phyloP scores from a whole-genome alignment of 1,140 invertebrate species.

The Papilio dardanus region DNA sequence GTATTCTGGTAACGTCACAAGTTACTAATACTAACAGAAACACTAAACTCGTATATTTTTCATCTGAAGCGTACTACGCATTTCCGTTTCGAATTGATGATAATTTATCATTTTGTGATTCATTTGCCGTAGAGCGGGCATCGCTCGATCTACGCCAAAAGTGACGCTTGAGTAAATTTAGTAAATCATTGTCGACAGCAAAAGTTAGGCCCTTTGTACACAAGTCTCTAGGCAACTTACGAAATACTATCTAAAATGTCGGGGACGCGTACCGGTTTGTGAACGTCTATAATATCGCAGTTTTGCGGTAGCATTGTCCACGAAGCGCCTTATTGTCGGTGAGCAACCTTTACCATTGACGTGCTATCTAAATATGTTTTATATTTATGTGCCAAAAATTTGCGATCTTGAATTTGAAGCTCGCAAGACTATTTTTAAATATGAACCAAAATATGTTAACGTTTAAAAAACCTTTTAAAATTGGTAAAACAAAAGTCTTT shows the following conservation, averaged over 20 bases:
- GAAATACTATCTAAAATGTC: too few species aligned
- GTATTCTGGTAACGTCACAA: not conserved
- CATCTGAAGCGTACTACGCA: conserved; percentile 12
- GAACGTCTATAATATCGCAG: too few species aligned
- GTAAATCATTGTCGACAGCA: conserved; percentile 5
- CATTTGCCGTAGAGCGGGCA: not conserved
- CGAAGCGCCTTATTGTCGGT: too few species aligned
- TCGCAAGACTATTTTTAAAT: not conserved
- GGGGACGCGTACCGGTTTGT: too few species aligned
- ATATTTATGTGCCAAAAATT: conserved; percentile 5
- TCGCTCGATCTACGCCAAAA: conserved; percentile 14
- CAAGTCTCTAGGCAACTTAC: too few species aligned
- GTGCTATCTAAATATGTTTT: not conserved
- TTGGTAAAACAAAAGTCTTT: too few species aligned
- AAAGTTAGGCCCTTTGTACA: too few species aligned
- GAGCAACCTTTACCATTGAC: conserved; percentile 6
- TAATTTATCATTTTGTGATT: conserved; percentile 17
- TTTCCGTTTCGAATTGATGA: conserved; percentile 21
- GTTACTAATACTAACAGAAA: not conserved
- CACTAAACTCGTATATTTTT: conserved; percentile 5
- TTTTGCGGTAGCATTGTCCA: too few species aligned
- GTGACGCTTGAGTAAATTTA: conserved; percentile 9
- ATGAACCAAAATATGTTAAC: not conserved
- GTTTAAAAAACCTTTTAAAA: not conserved
- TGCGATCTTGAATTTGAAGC: not conserved